phyloP scores from a whole-genome alignment of 2,113 vertebrate genomes.

The Cyrtonyx montezumae region DNA sequence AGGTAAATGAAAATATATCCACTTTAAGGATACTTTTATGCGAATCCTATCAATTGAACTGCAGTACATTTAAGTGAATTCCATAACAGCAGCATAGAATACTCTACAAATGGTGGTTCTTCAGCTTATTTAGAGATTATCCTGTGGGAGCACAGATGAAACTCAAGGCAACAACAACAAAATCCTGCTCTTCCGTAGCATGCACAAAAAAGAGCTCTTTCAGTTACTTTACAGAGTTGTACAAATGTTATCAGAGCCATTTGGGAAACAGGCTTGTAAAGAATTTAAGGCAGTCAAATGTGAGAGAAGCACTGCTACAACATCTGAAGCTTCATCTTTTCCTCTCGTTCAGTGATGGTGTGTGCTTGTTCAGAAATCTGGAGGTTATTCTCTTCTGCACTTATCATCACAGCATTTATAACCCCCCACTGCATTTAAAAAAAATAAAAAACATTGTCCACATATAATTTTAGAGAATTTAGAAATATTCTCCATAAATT shows the following conservation, averaged over 20 bases:
- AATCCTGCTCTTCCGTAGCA: background rate
- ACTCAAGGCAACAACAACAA: background rate
- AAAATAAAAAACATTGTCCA: too few species aligned
- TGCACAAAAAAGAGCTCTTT: background rate
- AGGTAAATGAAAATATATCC: background rate
- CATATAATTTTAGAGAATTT: background rate
- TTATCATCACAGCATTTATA: background rate
- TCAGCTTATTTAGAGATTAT: background rate
- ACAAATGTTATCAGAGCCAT: background rate
- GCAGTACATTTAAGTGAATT: background rate
- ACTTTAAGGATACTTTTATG: background rate
- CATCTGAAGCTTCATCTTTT: background rate
- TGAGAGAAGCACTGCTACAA: background rate
- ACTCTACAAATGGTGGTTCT: background rate
- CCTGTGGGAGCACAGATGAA: background rate
- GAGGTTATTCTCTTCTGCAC: background rate
- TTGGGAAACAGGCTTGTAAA: background rate
- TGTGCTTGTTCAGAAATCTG: background rate
- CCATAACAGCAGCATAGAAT: background rate
- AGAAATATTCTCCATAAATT: background rate
- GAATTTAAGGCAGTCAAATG: background rate
- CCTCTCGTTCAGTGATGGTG: rapidly evolving
- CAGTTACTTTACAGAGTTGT: background rate
- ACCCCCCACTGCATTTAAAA: background rate
- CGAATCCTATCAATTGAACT: background rate